These are phyloP conservation scores for Bufo gargarizans DNA, from an alignment of 2,113 vertebrate species.

Conservation along the genomic window DNA sequence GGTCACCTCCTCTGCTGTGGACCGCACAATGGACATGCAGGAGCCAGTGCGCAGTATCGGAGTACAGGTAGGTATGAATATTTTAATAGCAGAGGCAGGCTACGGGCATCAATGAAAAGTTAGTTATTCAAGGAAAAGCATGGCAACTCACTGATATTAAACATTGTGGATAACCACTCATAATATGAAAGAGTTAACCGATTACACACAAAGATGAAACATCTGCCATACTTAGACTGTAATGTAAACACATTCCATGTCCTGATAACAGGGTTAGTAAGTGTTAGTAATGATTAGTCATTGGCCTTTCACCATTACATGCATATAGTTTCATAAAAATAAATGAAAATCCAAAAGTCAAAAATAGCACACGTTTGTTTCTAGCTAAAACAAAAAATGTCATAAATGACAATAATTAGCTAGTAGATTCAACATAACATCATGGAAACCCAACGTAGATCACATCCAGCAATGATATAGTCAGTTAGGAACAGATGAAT, in stretches of 20 bases:
- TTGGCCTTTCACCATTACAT: conserved; percentile 9
- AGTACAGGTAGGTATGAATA: too few relatives aligned
- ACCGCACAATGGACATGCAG: too few relatives aligned
- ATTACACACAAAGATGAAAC: not conserved
- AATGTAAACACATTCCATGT: not conserved
- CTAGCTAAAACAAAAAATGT: not conserved
- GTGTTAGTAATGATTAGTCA: not conserved
- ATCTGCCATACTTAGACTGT: not conserved
- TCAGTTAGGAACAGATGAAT: too few relatives aligned
- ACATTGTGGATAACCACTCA: too few relatives aligned
- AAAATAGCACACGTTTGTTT: not conserved
- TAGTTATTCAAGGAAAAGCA: too few relatives aligned
- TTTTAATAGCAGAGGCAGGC: too few relatives aligned
- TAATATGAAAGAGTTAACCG: too few relatives aligned
- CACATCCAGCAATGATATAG: not conserved
- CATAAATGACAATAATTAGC: not conserved
- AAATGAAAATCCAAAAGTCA: not conserved
- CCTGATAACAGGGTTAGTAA: not conserved
- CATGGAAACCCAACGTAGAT: not conserved
- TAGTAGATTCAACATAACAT: not conserved
- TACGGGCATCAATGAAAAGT: too few relatives aligned
- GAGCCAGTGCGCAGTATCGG: too few relatives aligned
- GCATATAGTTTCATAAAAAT: not conserved
- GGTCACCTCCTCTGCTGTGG: too few relatives aligned
- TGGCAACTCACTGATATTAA: too few relatives aligned